Conservation (phyloP, 2,888 invertebrate genomes). For the Calameuta filiformis region DNA sequence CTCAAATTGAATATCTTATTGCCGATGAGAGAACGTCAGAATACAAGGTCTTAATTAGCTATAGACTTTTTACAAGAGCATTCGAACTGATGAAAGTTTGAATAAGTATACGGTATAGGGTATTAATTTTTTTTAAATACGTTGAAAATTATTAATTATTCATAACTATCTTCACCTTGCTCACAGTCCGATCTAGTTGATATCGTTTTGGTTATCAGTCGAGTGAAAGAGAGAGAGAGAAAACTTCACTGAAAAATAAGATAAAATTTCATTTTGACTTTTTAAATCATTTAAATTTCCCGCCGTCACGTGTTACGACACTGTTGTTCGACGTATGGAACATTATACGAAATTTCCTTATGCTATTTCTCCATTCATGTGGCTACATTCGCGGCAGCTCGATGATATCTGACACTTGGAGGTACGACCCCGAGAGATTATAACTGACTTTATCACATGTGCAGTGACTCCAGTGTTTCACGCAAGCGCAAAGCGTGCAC, state of each 20-base stretch:
- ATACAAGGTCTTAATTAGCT: conserved; percentile 42
- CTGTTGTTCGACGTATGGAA: background rate
- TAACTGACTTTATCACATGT: background rate
- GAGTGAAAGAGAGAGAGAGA: background rate
- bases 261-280: background rate
- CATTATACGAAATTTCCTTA: background rate
- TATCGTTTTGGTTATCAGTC: too few relatives aligned
- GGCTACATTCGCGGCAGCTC: conserved; percentile 28
- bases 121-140: background rate
- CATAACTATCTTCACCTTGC: background rate
- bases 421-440: conserved; percentile 2
- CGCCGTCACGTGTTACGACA: background rate
- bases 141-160: background rate
- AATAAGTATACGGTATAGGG: conserved; percentile 7
- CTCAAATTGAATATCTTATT: conserved; percentile 31
- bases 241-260: background rate
- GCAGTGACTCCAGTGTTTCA: background rate
- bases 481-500: conserved; percentile 30
- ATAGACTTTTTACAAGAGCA: conserved; percentile 36
- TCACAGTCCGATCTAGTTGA: too few relatives aligned
- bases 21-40: conserved; percentile 10
- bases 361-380: background rate
- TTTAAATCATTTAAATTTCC: background rate
- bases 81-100: conserved; percentile 16
- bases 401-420: conserved; percentile 14